Conservation (phyloP, 2,113 vertebrate species). For the Mobula hypostoma region DNA sequence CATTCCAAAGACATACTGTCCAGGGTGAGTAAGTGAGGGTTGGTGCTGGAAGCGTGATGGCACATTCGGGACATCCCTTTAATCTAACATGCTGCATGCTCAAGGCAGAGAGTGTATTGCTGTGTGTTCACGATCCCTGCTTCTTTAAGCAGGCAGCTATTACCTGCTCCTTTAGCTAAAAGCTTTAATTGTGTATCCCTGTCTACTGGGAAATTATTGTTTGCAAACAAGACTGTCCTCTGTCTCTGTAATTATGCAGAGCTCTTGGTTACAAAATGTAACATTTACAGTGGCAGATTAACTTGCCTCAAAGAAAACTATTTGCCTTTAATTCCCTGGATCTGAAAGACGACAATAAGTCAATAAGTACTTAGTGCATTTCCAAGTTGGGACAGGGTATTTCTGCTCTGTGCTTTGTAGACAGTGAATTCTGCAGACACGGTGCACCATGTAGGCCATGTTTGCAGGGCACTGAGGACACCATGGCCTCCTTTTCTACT, state of each 20-base stretch:
- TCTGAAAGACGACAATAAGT: slow-evolving; percentile 19
- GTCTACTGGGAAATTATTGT: slow-evolving; percentile 46
- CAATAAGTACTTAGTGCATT: neutral
- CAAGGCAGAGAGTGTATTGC: slow-evolving; percentile 36
- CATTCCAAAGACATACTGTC: no score
- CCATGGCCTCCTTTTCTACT: no score
- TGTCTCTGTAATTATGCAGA: slow-evolving; percentile 44
- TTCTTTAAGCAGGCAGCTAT: slow-evolving; percentile 42
- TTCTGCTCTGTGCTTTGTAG: no score
- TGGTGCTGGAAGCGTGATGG: no score
- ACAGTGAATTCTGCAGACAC: no score
- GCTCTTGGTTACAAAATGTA: neutral
- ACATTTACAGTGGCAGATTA: slow-evolving; percentile 13
- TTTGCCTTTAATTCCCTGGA: neutral
- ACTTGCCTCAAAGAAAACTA: slow-evolving; percentile 22
- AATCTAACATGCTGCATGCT: neutral
- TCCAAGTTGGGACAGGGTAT: no score
- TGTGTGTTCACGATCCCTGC: neutral
- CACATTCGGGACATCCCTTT: no score
- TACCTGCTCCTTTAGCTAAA: slow-evolving; percentile 47
- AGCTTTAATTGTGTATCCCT: slow-evolving; percentile 47
- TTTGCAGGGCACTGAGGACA: no score
- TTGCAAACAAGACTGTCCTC: slow-evolving; percentile 50
- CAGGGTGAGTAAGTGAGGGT: no score
- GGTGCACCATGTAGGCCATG: no score